phyloP scores from a whole-genome alignment of 2,888 invertebrate species.

The Tetragnatha montana region DNA sequence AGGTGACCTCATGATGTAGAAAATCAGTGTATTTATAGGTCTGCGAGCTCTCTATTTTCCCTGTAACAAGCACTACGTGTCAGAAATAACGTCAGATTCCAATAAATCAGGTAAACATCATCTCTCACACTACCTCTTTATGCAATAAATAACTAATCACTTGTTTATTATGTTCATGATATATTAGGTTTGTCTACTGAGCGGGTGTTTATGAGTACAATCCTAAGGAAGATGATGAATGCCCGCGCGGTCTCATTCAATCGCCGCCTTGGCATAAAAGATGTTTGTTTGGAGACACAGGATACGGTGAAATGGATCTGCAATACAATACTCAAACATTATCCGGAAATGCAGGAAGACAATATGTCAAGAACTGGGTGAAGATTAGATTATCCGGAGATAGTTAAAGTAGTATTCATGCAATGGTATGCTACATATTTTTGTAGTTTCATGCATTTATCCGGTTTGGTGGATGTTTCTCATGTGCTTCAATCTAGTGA shows the following conservation, averaged over 20 bases:
- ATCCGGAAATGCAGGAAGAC: no score
- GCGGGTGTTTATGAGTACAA: background rate
- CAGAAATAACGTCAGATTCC: background rate
- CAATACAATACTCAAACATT: background rate
- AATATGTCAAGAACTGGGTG: no score
- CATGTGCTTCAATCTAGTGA: no score
- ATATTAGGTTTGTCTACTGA: constrained; percentile 3
- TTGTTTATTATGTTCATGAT: constrained; percentile 21
- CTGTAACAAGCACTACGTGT: background rate
- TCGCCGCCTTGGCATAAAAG: background rate
- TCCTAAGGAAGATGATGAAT: constrained; percentile 14
- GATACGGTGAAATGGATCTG: background rate
- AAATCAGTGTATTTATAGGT: background rate
- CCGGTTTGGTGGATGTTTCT: no score
- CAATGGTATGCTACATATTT: no score
- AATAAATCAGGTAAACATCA: constrained; percentile 19
- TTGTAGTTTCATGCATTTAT: no score
- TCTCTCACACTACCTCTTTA: constrained; percentile 33
- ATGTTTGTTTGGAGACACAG: background rate
- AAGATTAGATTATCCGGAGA: no score
- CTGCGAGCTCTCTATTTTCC: background rate
- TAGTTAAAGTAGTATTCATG: no score
- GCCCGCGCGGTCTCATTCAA: background rate
- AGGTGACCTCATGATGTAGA: background rate
- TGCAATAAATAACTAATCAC: constrained; percentile 32